Conservation (phyloP, 2,888 invertebrate genomes). For the Ophion costatus region DNA sequence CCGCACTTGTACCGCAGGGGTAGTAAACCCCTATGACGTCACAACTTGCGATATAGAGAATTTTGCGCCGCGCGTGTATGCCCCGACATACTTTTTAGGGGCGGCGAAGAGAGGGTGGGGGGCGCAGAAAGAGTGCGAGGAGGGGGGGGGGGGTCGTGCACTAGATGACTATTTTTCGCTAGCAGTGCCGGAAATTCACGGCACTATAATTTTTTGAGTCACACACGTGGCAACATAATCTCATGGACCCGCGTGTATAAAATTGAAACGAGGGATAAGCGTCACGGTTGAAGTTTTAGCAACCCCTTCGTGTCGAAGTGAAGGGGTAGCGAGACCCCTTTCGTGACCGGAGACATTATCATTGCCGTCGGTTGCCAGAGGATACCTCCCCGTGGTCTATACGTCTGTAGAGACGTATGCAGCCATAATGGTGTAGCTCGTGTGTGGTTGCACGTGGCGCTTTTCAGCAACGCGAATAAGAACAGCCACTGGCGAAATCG, state of each 20-base stretch:
- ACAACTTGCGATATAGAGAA: not conserved
- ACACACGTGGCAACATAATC: constrained; percentile 4
- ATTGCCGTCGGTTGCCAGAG: constrained; percentile 23
- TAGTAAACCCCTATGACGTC: not conserved
- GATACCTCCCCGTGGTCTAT: constrained; percentile 2
- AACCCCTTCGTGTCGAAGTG: constrained; percentile 37
- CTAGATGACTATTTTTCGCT: not conserved
- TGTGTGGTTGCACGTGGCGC: constrained; percentile 4
- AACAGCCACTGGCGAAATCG: constrained; percentile 62
- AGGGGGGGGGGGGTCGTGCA: not conserved
- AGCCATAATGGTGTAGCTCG: constrained; percentile 16
- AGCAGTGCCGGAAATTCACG: constrained; percentile 9
- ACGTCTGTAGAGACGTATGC: constrained; percentile 2
- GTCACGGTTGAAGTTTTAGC: constrained; percentile 12
- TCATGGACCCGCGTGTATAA: constrained; percentile 5
- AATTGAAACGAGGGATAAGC: constrained; percentile 5
- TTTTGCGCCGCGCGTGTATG: not conserved
- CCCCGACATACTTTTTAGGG: constrained; percentile 21
- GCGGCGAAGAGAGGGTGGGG: too few relatives aligned
- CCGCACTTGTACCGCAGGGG: not conserved
- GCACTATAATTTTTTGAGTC: constrained; percentile 1
- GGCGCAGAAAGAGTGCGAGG: too few relatives aligned
- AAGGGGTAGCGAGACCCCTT: constrained; percentile 39
- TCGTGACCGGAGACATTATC: constrained; percentile 55
- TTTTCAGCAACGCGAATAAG: constrained; percentile 46